Conservation (phyloP, 2,797 vertebrate species). For the Artibeus jamaicensis region DNA sequence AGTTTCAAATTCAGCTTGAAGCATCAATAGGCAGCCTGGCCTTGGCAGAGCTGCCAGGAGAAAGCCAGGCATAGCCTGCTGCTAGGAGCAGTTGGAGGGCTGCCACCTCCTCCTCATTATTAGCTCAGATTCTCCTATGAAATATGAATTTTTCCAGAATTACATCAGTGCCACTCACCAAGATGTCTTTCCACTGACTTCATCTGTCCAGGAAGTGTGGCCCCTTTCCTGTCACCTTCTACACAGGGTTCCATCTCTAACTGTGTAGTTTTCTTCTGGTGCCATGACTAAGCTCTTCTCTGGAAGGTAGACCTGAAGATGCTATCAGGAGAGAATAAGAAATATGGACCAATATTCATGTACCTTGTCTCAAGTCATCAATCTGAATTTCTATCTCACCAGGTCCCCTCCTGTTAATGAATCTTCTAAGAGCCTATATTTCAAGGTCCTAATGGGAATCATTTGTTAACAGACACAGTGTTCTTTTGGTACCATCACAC, state of each 20-base stretch:
- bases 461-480: not conserved
- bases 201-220: not conserved
- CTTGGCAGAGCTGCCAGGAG: not conserved
- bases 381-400: not conserved
- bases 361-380: not conserved
- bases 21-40: constrained; percentile 24
- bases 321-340: not conserved
- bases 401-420: not conserved
- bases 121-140: not conserved
- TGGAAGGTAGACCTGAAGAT: not conserved
- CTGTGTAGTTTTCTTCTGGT: not conserved
- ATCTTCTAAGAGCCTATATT: not conserved
- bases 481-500: not conserved
- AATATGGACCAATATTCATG: not conserved
- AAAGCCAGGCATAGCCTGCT: not conserved
- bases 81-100: not conserved
- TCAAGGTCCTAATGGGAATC: not conserved
- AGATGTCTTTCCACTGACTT: not conserved
- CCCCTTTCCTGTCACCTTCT: not conserved
- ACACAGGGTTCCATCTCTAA: not conserved
- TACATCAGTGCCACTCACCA: no score
- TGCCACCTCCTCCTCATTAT: not conserved
- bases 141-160: not conserved
- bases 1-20: constrained; percentile 71
- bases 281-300: not conserved